These are phyloP conservation scores for Mus caroli DNA, from an alignment of 2,797 vertebrate genomes.

Conservation along the genomic window DNA sequence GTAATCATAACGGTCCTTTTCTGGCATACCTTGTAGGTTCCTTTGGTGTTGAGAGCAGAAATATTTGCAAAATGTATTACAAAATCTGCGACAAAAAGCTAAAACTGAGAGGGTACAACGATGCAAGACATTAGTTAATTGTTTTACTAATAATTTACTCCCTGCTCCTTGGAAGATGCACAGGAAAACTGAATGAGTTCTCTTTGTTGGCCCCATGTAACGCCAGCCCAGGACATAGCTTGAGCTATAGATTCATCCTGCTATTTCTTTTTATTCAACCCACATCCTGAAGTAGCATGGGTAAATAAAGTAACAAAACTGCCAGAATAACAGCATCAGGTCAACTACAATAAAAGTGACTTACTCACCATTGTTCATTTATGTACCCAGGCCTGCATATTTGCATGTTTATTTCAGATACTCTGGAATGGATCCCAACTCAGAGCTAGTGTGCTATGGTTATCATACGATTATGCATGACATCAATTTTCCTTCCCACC, in stretches of 20 bases:
- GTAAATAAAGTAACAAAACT: slow-evolving; percentile 59
- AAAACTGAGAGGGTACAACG: not conserved
- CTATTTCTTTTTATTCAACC: not conserved
- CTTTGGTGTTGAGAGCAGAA: not conserved
- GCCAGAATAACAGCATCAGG: not conserved
- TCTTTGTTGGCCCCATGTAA: not conserved
- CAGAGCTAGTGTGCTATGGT: slow-evolving; percentile 15
- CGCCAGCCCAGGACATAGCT: not conserved
- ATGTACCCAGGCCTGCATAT: not conserved
- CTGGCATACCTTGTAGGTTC: not conserved
- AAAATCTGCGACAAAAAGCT: not conserved
- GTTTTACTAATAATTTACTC: not conserved
- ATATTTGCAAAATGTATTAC: not conserved
- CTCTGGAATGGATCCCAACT: slow-evolving; percentile 54
- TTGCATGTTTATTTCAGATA: slow-evolving; percentile 56
- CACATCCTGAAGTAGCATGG: not conserved
- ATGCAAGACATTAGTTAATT: not conserved
- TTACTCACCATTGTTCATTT: slow-evolving; percentile 44
- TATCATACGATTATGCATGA: slow-evolving; percentile 63
- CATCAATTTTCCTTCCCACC: slow-evolving; percentile 71
- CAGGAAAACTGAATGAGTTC: not conserved
- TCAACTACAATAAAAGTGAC: slow-evolving; percentile 67
- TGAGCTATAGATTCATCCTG: not conserved
- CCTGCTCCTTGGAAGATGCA: not conserved
- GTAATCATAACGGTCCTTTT: not conserved